Evolutionary conservation across 1,140 invertebrate genomes (phyloP).

Genomic region (Solen grandis): DNA sequence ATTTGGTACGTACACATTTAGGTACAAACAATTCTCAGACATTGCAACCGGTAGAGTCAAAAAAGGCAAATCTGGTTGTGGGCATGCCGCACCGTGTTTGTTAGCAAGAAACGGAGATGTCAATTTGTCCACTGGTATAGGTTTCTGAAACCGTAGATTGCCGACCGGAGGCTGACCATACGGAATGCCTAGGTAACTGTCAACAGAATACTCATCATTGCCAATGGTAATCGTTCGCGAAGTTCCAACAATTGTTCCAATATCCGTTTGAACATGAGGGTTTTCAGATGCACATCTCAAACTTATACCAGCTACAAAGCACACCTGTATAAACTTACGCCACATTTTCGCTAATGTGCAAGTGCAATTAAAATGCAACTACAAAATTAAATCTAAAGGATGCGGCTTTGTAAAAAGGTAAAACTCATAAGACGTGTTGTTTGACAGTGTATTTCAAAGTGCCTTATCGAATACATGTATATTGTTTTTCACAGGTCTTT

Average conservation of each 20-base stretch:
- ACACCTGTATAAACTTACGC: too few relatives aligned
- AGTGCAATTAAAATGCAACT: too few relatives aligned
- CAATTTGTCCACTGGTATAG: background rate
- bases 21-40: constrained; percentile 94
- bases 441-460: too few relatives aligned
- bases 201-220: background rate
- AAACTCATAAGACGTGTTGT: too few relatives aligned
- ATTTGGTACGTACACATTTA: constrained; percentile 92
- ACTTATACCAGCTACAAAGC: too few relatives aligned
- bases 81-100: background rate
- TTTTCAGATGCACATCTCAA: too few relatives aligned
- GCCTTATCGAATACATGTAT: too few relatives aligned
- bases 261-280: background rate
- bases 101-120: background rate
- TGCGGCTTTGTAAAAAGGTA: too few relatives aligned
- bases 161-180: background rate
- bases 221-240: background rate
- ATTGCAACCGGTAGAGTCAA: background rate
- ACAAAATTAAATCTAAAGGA: too few relatives aligned
- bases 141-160: background rate
- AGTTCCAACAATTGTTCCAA: background rate
- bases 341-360: too few relatives aligned
- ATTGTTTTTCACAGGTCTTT: too few relatives aligned
- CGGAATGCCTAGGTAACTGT: background rate
- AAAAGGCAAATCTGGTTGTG: background rate